These are phyloP conservation scores for Drosophila kuntzei DNA, from an alignment of 2,888 invertebrate species.

Conservation along the genomic window DNA sequence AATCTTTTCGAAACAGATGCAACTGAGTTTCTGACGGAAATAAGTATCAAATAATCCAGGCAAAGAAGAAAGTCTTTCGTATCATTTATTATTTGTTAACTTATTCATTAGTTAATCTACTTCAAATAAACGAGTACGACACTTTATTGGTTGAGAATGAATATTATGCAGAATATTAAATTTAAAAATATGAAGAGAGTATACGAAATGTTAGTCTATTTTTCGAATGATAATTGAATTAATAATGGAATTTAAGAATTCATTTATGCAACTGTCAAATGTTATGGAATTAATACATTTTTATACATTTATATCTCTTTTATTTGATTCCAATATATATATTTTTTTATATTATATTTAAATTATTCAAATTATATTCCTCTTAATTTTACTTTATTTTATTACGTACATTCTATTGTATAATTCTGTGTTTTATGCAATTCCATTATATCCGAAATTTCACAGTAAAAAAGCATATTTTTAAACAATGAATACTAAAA, in stretches of 20 bases:
- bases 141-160: neutral
- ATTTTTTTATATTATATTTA: neutral
- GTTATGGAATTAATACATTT: neutral
- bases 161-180: neutral
- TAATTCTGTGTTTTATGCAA: neutral
- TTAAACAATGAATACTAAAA: neutral
- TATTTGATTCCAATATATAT: no score
- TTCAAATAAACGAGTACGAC: neutral
- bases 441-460: neutral
- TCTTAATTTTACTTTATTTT: neutral
- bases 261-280: no score
- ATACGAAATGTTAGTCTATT: no score
- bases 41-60: neutral
- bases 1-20: slow-evolving; percentile 35
- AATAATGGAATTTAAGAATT: neutral
- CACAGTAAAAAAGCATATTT: neutral
- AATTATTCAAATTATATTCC: no score
- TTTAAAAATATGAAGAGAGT: no score
- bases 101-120: neutral
- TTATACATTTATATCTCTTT: no score
- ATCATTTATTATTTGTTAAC: neutral
- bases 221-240: neutral
- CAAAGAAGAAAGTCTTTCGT: neutral
- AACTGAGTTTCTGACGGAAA: neutral
- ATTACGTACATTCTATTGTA: neutral